Evolutionary conservation across 2,888 invertebrate genomes (phyloP).

Genomic region (Pyrgus malvae): DNA sequence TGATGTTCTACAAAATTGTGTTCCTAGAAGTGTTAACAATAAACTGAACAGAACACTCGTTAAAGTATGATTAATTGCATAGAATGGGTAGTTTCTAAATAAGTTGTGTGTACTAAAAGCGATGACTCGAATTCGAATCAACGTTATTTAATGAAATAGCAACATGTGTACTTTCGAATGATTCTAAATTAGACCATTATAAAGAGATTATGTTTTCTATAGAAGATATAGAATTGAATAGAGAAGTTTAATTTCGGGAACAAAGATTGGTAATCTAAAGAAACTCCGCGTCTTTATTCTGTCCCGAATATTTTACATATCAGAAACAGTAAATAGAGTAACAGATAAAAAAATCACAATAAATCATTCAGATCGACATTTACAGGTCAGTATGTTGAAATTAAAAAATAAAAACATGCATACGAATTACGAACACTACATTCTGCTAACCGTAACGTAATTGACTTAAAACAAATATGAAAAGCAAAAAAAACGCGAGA

Average conservation of each 20-base stretch:
- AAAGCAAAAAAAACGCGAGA: neutral
- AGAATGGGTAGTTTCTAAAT: too few relatives aligned
- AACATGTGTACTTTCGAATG: too few relatives aligned
- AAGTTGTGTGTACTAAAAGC: too few relatives aligned
- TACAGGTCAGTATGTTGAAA: conserved; percentile 6
- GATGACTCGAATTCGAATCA: too few relatives aligned
- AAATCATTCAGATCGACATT: conserved; percentile 4
- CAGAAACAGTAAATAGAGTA: neutral
- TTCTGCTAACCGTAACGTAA: neutral
- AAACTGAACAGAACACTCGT: conserved; percentile 11
- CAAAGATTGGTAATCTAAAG: too few relatives aligned
- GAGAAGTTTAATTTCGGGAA: too few relatives aligned
- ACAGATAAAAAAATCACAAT: neutral
- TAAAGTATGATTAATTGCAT: conserved; percentile 18
- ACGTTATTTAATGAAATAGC: too few relatives aligned
- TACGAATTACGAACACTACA: neutral
- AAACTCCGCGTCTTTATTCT: too few relatives aligned
- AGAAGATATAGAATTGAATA: too few relatives aligned
- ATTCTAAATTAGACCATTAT: too few relatives aligned
- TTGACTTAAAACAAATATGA: conserved; percentile 18
- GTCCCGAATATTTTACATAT: too few relatives aligned
- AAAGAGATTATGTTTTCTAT: too few relatives aligned
- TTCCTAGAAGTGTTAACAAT: conserved; percentile 12
- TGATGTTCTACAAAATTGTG: neutral
- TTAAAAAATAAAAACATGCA: neutral